These are phyloP conservation scores for Macroramphosus scolopax DNA, from an alignment of 2,797 vertebrate genomes.

Conservation along the genomic window DNA sequence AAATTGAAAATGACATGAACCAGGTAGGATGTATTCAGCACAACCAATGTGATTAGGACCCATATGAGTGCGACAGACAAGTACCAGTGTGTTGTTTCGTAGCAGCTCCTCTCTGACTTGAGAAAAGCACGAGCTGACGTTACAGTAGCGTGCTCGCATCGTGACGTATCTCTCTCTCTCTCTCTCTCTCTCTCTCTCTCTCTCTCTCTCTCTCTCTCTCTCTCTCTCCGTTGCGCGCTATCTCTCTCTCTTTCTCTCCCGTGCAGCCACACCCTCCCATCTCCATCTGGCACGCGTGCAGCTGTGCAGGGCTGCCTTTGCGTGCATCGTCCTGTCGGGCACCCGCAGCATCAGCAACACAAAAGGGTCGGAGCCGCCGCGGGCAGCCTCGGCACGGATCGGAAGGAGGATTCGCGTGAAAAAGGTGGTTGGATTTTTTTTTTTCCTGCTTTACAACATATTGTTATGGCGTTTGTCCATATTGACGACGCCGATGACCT, in stretches of 20 bases:
- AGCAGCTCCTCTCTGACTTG: no score
- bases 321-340: conserved; percentile 71
- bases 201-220: neutral
- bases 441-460: neutral
- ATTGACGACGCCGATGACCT: conserved; percentile 67
- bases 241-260: conserved; percentile 22
- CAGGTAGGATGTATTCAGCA: no score
- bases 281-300: conserved; percentile 73
- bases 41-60: no score
- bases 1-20: no score
- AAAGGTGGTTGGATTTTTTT: conserved; percentile 46
- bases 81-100: no score
- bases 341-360: conserved; percentile 83
- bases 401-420: conserved; percentile 27
- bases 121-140: no score
- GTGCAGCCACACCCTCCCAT: conserved; percentile 72
- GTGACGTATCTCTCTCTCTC: no score
- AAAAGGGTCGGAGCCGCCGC: conserved; percentile 68
- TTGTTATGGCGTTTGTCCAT: conserved; percentile 3
- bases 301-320: conserved; percentile 67
- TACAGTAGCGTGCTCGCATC: conserved; percentile 41
- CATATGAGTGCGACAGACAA: no score
- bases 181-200: conserved; percentile 23
- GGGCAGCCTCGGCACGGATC: conserved; percentile 34
- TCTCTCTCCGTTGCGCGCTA: conserved; percentile 13